These are phyloP conservation scores for Myioborus melanocephalus DNA, from an alignment of 2,797 vertebrate genomes.

Conservation along the genomic window DNA sequence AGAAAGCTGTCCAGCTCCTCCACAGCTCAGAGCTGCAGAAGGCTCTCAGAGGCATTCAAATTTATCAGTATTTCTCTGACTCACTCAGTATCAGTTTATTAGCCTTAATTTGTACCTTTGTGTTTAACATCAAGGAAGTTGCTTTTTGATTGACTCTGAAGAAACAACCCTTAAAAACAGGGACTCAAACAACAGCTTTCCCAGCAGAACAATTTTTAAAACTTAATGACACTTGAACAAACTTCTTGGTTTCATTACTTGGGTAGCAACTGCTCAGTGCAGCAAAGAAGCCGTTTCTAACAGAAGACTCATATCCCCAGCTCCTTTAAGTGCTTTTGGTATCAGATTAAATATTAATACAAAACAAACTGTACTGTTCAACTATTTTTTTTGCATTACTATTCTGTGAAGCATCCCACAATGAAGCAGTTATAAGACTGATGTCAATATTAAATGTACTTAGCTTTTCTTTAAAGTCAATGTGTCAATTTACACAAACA, in stretches of 20 bases:
- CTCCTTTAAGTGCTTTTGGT: constrained; percentile 70
- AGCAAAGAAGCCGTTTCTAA: constrained; percentile 56
- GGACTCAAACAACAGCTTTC: constrained; percentile 31
- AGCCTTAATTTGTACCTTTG: constrained; percentile 41
- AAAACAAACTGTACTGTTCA: constrained; percentile 54
- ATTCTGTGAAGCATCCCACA: constrained; percentile 17
- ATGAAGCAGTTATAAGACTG: neutral
- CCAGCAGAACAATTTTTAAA: constrained; percentile 45
- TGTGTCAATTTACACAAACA: neutral
- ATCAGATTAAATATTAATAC: constrained; percentile 75
- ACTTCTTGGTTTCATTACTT: constrained; percentile 56
- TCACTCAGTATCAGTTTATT: constrained; percentile 46
- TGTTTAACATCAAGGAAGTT: constrained; percentile 19
- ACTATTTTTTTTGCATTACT: constrained; percentile 3
- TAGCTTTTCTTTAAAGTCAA: constrained; percentile 21
- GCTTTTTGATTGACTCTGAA: constrained; percentile 36
- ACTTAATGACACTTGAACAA: constrained; percentile 30
- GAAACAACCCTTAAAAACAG: constrained; percentile 21
- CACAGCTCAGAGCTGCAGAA: neutral
- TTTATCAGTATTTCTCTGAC: constrained; percentile 22
- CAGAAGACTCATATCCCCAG: constrained; percentile 33
- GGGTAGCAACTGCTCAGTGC: constrained; percentile 40
- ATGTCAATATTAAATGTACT: constrained; percentile 27
- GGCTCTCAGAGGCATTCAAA: neutral
- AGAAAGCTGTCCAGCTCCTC: neutral